phyloP scores from a whole-genome alignment of 2,888 invertebrate species.

The Synergus itoensis region DNA sequence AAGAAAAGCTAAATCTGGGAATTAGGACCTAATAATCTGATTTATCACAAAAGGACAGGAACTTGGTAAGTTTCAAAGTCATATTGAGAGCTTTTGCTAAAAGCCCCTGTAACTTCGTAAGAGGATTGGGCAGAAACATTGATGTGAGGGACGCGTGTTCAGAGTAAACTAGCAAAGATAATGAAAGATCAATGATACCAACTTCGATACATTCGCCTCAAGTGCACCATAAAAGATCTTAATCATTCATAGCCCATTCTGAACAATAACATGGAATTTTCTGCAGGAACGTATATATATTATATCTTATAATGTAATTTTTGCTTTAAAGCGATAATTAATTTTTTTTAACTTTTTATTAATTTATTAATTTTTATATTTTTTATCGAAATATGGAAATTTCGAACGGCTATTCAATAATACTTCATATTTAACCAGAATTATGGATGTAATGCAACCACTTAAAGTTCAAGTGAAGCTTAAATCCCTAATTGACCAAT shows the following conservation, averaged over 20 bases:
- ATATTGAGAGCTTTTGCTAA: conserved; percentile 24
- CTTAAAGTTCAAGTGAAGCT: conserved; percentile 26
- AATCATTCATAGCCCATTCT: neutral
- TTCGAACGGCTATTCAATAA: too few species aligned
- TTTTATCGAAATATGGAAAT: too few species aligned
- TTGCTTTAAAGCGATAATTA: too few species aligned
- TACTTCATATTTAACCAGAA: too few species aligned
- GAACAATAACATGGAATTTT: neutral
- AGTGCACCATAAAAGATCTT: neutral
- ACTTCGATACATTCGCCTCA: neutral
- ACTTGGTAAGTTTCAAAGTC: conserved; percentile 30
- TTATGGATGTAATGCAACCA: neutral
- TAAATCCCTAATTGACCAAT: conserved; percentile 26
- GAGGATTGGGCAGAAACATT: conserved; percentile 37
- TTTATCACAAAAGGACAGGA: conserved; percentile 22
- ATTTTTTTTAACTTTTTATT: too few species aligned
- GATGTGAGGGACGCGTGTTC: conserved; percentile 37
- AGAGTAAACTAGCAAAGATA: conserved; percentile 33
- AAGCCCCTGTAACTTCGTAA: conserved; percentile 31
- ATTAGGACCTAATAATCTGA: conserved; percentile 33
- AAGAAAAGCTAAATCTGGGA: neutral
- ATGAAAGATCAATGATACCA: conserved; percentile 25
- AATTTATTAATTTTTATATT: too few species aligned
- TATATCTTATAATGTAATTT: too few species aligned
- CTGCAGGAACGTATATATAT: too few species aligned